Conservation (phyloP, 1,140 invertebrate genomes). For the Cydia amplana region DNA sequence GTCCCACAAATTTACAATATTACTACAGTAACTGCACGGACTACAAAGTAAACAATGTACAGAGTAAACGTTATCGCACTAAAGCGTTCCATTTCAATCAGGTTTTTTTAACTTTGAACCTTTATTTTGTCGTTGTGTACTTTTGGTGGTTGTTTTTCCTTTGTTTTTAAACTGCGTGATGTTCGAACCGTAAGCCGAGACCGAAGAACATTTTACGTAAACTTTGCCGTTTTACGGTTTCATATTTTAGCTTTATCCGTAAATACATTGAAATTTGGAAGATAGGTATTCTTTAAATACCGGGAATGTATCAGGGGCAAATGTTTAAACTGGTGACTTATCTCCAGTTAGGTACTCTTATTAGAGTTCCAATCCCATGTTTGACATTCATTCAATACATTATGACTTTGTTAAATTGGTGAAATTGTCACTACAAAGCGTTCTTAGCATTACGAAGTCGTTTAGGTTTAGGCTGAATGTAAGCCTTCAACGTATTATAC, state of each 20-base stretch:
- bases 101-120: not conserved
- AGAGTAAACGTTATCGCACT: not conserved
- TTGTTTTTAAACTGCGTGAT: conserved; percentile 10
- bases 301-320: no score
- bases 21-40: not conserved
- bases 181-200: not conserved
- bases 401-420: no score
- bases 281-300: no score
- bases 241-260: conserved; percentile 10
- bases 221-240: conserved; percentile 22
- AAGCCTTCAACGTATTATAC: no score
- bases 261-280: not conserved
- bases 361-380: no score
- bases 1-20: not conserved
- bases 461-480: no score
- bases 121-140: conserved; percentile 14
- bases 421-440: no score
- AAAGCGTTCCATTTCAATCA: conserved; percentile 1
- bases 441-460: no score
- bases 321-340: no score
- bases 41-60: not conserved
- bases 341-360: no score
- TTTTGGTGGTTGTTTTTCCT: conserved; percentile 1
- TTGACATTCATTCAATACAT: no score
- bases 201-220: not conserved